A percentile compares a stretch with the other conserved stretches of the same genome.
These are phyloP conservation scores for Sterna hirundo DNA, from an alignment of 2,113 vertebrate species.

Conservation along the genomic window DNA sequence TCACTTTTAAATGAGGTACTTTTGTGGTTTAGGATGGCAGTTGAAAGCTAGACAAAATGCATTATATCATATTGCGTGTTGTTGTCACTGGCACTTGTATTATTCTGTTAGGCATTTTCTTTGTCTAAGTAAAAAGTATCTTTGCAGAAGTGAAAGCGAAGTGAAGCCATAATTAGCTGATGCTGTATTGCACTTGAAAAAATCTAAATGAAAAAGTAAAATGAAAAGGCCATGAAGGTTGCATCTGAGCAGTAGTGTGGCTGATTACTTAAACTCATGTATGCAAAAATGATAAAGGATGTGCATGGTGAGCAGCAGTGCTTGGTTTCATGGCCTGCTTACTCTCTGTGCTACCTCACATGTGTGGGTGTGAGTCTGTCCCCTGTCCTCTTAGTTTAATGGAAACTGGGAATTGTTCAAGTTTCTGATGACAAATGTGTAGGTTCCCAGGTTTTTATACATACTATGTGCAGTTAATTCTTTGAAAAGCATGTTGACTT, in stretches of 20 bases:
- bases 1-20: not conserved
- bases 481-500: not conserved
- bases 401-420: not conserved
- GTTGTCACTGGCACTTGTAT: not conserved
- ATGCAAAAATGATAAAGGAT: not conserved
- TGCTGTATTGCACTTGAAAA: not conserved
- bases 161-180: not conserved
- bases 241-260: not conserved
- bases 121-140: not conserved
- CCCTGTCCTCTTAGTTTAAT: not conserved
- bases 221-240: not conserved
- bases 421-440: not conserved
- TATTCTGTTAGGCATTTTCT: not conserved
- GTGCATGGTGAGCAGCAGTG: not conserved
- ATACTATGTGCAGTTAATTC: not conserved
- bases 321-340: not conserved
- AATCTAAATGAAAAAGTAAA: not conserved
- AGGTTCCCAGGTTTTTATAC: not conserved
- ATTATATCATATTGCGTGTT: not conserved
- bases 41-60: not conserved
- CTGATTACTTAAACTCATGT: fast-evolving
- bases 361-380: not conserved
- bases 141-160: not conserved
- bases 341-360: fast-evolving
- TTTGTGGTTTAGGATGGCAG: not conserved